These are phyloP conservation scores for Hesperophylax magnus DNA, from an alignment of 1,140 invertebrate genomes.

Conservation along the genomic window DNA sequence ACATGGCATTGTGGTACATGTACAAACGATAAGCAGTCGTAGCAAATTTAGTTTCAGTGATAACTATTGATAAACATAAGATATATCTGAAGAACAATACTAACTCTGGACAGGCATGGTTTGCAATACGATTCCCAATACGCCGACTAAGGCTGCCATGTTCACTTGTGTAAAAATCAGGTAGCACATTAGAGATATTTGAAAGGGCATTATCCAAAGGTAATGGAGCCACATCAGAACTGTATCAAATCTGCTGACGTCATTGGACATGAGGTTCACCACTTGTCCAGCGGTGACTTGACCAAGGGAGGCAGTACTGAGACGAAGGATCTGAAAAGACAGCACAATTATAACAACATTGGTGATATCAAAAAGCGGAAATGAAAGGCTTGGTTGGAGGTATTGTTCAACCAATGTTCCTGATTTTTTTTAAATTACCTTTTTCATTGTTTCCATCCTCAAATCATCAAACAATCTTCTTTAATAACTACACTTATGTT, in stretches of 20 bases:
- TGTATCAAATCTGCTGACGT: constrained; percentile 79
- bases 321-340: constrained; percentile 68
- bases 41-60: too few relatives aligned
- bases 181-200: constrained; percentile 75
- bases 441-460: too few relatives aligned
- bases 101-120: constrained; percentile 80
- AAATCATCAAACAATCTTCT: too few relatives aligned
- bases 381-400: too few relatives aligned
- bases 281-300: constrained; percentile 86
- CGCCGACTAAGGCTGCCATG: constrained; percentile 79
- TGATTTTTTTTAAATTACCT: too few relatives aligned
- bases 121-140: constrained; percentile 75
- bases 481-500: too few relatives aligned
- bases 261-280: constrained; percentile 89
- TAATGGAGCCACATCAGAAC: constrained; percentile 76
- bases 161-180: constrained; percentile 83
- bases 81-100: constrained; percentile 5
- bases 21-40: too few relatives aligned
- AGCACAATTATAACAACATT: not conserved
- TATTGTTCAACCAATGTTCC: too few relatives aligned
- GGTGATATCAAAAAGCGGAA: too few relatives aligned
- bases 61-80: too few relatives aligned
- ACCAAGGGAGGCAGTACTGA: constrained; percentile 79
- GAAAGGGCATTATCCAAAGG: constrained; percentile 81
- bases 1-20: too few relatives aligned